A percentile compares a stretch with the other conserved stretches of the same genome.
These are phyloP conservation scores for Petrocephalus schoutedeni DNA, from an alignment of 2,797 vertebrate genomes.

Conservation along the genomic window DNA sequence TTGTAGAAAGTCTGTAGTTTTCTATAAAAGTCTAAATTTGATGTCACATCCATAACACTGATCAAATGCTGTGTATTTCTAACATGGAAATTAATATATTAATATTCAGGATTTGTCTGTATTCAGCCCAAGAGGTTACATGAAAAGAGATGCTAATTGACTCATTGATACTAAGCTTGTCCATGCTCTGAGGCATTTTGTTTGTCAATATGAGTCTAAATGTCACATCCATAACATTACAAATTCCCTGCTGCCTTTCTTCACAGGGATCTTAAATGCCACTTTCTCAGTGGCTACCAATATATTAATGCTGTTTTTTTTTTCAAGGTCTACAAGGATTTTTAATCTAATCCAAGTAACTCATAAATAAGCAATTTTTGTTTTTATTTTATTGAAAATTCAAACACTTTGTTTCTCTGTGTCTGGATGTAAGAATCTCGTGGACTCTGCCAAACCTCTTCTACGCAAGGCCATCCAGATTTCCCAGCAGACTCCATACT, in stretches of 20 bases:
- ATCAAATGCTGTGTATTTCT: not conserved
- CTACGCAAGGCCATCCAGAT: constrained; percentile 97
- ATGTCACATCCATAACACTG: not conserved
- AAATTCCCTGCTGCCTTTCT: not conserved
- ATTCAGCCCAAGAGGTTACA: not conserved
- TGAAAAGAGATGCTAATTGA: not conserved
- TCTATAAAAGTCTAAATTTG: not conserved
- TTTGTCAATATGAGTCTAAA: not conserved
- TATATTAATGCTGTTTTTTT: not conserved
- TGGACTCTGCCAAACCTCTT: constrained; percentile 93
- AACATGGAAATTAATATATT: not conserved
- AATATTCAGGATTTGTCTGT: not conserved
- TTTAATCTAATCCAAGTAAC: not conserved
- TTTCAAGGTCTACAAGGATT: not conserved
- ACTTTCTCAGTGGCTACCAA: not conserved
- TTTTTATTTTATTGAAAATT: not conserved
- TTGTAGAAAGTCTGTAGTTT: not conserved
- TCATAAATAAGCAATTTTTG: no score
- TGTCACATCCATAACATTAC: not conserved
- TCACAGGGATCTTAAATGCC: not conserved
- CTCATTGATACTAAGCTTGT: not conserved
- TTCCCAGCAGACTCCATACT: constrained; percentile 96
- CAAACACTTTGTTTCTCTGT: not conserved
- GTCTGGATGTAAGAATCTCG: constrained; percentile 74
- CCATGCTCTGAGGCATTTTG: not conserved